Evolutionary conservation across 2,797 vertebrate genomes (phyloP).

Genomic region (Enteromius fasciolatus): DNA sequence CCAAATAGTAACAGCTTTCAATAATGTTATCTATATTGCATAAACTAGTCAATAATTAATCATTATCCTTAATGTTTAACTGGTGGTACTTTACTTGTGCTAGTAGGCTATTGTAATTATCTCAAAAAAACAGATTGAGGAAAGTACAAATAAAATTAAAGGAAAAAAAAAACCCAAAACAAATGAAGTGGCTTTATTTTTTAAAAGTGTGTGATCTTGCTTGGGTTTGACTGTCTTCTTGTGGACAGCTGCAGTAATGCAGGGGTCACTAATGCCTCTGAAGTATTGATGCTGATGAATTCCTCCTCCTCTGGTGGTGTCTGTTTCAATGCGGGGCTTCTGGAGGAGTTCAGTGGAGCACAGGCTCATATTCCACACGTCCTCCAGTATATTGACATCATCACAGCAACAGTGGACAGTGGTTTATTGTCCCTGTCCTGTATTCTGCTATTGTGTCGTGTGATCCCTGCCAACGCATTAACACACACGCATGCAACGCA

Average conservation of each 20-base stretch:
- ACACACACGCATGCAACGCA: slow-evolving; percentile 64
- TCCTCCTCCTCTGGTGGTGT: slow-evolving; percentile 2
- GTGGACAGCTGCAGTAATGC: background rate
- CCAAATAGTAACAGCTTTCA: background rate
- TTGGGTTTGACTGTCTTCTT: background rate
- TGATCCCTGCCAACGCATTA: slow-evolving; percentile 2
- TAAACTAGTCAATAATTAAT: background rate
- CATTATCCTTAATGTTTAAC: background rate
- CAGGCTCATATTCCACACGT: slow-evolving; percentile 16
- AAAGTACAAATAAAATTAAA: background rate
- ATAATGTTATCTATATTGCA: background rate
- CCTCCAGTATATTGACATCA: slow-evolving; percentile 42
- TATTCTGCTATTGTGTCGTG: slow-evolving; percentile 37
- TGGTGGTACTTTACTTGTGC: background rate
- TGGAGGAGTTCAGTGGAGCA: slow-evolving; percentile 18
- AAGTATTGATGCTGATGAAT: background rate
- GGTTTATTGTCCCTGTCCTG: slow-evolving; percentile 24
- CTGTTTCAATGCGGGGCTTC: background rate
- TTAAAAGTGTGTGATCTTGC: background rate
- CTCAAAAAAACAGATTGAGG: background rate
- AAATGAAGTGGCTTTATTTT: background rate
- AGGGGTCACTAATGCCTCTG: background rate
- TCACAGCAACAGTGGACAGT: slow-evolving; percentile 20
- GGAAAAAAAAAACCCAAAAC: background rate
- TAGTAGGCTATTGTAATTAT: background rate